Conservation (phyloP, 1,140 invertebrate genomes). For the Araneus ventricosus region DNA sequence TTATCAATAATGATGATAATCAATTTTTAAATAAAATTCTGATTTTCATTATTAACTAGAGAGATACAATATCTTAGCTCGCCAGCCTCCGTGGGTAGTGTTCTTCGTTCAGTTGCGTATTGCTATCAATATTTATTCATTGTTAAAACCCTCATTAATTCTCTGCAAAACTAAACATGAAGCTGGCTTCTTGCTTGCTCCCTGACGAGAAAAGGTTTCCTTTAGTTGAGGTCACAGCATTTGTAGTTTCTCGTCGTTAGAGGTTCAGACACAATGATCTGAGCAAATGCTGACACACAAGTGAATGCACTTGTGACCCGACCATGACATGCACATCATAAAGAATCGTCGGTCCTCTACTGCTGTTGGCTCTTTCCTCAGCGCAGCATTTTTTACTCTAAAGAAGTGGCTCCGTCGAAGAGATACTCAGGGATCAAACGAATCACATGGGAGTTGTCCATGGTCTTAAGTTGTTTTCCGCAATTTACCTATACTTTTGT, state of each 20-base stretch:
- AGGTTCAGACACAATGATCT: slow-evolving; percentile 19
- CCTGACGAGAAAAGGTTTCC: too few relatives aligned
- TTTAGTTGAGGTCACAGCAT: too few relatives aligned
- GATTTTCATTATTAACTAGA: too few relatives aligned
- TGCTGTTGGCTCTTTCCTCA: neutral
- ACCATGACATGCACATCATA: neutral
- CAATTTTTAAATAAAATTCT: too few relatives aligned
- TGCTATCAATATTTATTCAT: too few relatives aligned
- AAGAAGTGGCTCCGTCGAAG: neutral
- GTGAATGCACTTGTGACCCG: neutral
- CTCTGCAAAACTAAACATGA: too few relatives aligned
- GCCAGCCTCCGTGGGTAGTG: too few relatives aligned
- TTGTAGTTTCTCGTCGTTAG: slow-evolving; percentile 24
- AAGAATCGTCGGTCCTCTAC: slow-evolving; percentile 6
- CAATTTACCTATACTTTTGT: neutral
- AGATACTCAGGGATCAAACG: neutral
- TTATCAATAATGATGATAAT: too few relatives aligned
- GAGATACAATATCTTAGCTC: too few relatives aligned
- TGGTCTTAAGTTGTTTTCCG: neutral
- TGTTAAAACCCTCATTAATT: too few relatives aligned
- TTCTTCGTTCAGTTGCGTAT: too few relatives aligned
- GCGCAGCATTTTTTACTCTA: neutral
- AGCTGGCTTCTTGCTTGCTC: too few relatives aligned
- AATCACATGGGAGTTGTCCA: slow-evolving; percentile 28
- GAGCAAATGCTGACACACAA: slow-evolving; percentile 31